Percentiles rank a stretch among this genome's conserved stretches.
phyloP scores from a whole-genome alignment of 2,797 vertebrate species.

The Liasis olivaceus region DNA sequence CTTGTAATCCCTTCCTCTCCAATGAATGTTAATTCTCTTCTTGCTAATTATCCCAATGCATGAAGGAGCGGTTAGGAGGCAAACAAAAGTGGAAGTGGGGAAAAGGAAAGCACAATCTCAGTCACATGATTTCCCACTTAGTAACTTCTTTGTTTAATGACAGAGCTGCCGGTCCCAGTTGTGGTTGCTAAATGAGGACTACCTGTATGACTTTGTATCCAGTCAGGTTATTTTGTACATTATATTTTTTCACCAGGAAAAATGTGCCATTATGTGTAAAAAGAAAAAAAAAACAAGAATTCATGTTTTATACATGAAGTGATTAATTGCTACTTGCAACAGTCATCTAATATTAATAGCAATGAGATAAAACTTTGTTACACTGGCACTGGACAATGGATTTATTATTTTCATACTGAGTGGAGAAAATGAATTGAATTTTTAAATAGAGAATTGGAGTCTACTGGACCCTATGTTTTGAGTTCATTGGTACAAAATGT shows the following conservation, averaged over 20 bases:
- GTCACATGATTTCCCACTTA: too few species aligned
- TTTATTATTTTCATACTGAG: not conserved
- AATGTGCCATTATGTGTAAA: not conserved
- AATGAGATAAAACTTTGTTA: not conserved
- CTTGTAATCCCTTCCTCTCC: too few species aligned
- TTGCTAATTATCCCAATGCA: too few species aligned
- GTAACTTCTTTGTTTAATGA: too few species aligned
- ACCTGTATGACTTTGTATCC: too few species aligned
- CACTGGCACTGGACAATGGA: too few species aligned
- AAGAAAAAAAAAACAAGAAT: not conserved
- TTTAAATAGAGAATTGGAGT: not conserved
- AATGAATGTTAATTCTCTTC: too few species aligned
- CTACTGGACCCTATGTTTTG: not conserved
- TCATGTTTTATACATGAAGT: not conserved
- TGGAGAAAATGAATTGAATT: not conserved
- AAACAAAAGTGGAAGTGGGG: too few species aligned
- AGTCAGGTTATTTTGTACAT: not conserved
- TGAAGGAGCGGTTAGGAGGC: too few species aligned
- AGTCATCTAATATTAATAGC: not conserved
- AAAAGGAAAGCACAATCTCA: too few species aligned
- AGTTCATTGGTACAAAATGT: not conserved
- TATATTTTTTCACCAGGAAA: not conserved
- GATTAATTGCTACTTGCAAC: not conserved
- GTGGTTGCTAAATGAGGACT: too few species aligned
- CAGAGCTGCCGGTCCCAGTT: too few species aligned